Conservation (phyloP, 1,140 invertebrate species). For the Ips typographus region DNA sequence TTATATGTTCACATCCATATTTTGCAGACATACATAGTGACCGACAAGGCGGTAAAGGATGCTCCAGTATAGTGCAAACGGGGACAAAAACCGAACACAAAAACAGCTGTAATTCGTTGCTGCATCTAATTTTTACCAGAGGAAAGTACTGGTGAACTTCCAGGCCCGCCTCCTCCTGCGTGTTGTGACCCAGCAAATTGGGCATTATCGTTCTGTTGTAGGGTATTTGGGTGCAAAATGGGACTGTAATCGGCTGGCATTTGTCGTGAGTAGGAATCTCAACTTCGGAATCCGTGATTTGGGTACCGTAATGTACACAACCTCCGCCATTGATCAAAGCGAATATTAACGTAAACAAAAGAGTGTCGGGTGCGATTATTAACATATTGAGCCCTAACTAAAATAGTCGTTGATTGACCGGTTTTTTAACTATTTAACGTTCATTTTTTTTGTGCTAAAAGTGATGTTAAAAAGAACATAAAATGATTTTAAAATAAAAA, state of each 20-base stretch:
- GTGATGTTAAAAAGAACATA: too few relatives aligned
- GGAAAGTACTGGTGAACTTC: conserved; percentile 94
- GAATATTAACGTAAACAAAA: too few relatives aligned
- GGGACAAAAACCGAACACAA: conserved; percentile 95
- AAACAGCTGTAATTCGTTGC: conserved; percentile 91
- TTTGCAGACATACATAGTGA: conserved; percentile 87
- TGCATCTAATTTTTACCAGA: conserved; percentile 95
- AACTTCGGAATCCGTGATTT: conserved; percentile 38
- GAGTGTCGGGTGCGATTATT: too few relatives aligned
- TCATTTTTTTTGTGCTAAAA: too few relatives aligned
- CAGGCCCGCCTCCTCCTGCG: conserved; percentile 91
- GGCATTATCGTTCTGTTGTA: conserved; percentile 98
- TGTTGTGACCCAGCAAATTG: conserved; percentile 89
- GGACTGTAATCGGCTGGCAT: conserved; percentile 92
- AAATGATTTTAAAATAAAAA: too few relatives aligned
- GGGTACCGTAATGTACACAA: conserved; percentile 25
- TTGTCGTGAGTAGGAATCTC: conserved; percentile 68
- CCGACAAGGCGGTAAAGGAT: conserved; percentile 88
- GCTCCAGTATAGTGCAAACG: conserved; percentile 90
- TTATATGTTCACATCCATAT: conserved; percentile 85
- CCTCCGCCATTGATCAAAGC: neutral
- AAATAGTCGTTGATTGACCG: too few relatives aligned
- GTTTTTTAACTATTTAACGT: too few relatives aligned
- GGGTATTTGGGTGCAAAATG: conserved; percentile 86
- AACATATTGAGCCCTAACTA: too few relatives aligned